Conservation (phyloP, 2,888 invertebrate genomes). For the Rhorus exstirpatorius region DNA sequence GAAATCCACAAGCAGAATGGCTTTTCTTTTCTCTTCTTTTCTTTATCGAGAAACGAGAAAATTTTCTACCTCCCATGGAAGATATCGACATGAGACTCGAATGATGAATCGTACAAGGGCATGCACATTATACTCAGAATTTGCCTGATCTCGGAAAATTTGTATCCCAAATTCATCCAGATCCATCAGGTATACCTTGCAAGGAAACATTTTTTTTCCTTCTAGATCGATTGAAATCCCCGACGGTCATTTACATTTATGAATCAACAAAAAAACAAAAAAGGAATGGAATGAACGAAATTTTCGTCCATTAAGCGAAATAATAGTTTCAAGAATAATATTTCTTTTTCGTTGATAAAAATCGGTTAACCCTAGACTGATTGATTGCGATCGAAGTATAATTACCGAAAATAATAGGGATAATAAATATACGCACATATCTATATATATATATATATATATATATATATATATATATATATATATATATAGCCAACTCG, state of each 20-base stretch:
- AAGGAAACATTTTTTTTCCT: background rate
- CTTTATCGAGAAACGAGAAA: slow-evolving; percentile 49
- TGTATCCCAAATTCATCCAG: background rate
- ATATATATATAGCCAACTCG: background rate
- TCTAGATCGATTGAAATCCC: too few relatives aligned
- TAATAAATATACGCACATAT: too few relatives aligned
- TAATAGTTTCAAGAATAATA: slow-evolving; percentile 7
- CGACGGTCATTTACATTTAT: too few relatives aligned
- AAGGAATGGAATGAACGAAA: background rate
- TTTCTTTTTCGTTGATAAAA: background rate
- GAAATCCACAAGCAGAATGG: slow-evolving; percentile 60
- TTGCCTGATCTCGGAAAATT: background rate
- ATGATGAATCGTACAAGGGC: slow-evolving; percentile 5
- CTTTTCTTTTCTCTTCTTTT: slow-evolving; percentile 18
- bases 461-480: background rate
- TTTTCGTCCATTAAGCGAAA: background rate
- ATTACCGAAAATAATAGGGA: slow-evolving; percentile 46
- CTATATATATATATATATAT: too few relatives aligned
- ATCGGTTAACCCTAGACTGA: slow-evolving; percentile 36
- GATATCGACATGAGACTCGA: slow-evolving; percentile 5
- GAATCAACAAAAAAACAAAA: background rate
- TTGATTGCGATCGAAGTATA: slow-evolving; percentile 27
- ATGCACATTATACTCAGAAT: background rate
- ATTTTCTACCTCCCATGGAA: slow-evolving; percentile 26
- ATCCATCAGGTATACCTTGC: too few relatives aligned